Evolutionary conservation across 2,113 vertebrate species (phyloP).

Genomic region (Promerops cafer): DNA sequence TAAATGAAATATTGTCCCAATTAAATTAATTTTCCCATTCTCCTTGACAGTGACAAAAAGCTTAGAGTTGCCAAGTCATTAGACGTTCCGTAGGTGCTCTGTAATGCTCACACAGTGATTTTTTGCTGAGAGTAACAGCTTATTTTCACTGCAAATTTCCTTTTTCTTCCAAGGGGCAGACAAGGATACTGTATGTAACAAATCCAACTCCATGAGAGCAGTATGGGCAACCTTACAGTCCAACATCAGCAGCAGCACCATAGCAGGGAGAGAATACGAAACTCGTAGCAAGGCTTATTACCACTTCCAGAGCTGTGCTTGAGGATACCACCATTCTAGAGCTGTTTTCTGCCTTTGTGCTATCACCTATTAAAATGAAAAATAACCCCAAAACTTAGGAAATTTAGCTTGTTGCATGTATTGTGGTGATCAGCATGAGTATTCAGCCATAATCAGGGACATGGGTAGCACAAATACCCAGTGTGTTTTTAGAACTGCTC

Average conservation of each 20-base stretch:
- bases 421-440: background rate
- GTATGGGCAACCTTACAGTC: background rate
- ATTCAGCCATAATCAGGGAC: background rate
- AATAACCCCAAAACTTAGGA: background rate
- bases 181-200: fast-evolving
- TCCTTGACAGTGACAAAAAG: background rate
- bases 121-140: background rate
- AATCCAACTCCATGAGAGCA: background rate
- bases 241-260: background rate
- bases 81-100: background rate
- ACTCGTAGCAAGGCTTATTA: background rate
- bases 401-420: background rate
- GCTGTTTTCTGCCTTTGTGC: background rate
- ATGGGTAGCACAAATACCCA: fast-evolving
- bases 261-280: background rate
- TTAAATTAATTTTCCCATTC: slow-evolving; percentile 3
- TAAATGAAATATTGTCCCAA: background rate
- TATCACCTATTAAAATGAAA: background rate
- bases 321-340: background rate
- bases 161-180: background rate
- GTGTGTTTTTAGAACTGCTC: background rate
- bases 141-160: background rate
- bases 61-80: background rate
- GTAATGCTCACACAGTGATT: background rate
- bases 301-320: background rate